These are phyloP conservation scores for Eulemur coronatus DNA, from an alignment of 2,797 vertebrate genomes.

Conservation along the genomic window DNA sequence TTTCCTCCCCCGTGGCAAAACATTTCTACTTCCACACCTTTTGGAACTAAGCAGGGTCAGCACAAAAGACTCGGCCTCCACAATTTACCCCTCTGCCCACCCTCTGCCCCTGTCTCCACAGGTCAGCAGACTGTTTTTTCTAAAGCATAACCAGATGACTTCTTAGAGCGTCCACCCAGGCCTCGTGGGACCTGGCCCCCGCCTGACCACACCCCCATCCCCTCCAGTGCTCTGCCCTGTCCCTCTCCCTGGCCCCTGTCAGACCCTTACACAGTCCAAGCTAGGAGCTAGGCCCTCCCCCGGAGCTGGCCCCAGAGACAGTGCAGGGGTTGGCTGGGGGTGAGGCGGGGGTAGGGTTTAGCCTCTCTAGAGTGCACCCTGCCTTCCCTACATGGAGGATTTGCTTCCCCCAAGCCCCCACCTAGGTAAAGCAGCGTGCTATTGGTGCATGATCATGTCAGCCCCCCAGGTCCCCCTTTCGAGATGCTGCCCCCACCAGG, in stretches of 20 bases:
- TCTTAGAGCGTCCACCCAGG: background rate
- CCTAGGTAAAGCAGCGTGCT: too few species aligned
- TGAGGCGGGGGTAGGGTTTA: too few species aligned
- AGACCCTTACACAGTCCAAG: background rate
- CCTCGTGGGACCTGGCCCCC: too few species aligned
- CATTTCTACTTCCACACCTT: background rate
- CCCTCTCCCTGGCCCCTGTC: background rate
- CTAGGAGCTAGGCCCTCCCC: background rate
- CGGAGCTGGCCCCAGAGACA: background rate
- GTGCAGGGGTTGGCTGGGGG: too few species aligned
- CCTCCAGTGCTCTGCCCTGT: background rate
- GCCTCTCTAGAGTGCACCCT: background rate
- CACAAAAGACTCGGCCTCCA: background rate
- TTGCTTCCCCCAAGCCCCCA: background rate
- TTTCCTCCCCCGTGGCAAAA: background rate
- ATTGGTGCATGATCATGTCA: background rate
- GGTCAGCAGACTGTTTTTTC: background rate
- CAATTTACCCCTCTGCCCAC: background rate
- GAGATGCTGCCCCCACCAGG: background rate
- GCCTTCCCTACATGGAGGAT: background rate
- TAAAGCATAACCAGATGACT: background rate
- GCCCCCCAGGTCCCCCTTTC: background rate
- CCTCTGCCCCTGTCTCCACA: background rate
- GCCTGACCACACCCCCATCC: rapidly evolving
- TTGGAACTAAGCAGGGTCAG: background rate